Evolutionary conservation across 2,113 vertebrate genomes (phyloP).

Genomic region (Sphaerodactylus townsendi): DNA sequence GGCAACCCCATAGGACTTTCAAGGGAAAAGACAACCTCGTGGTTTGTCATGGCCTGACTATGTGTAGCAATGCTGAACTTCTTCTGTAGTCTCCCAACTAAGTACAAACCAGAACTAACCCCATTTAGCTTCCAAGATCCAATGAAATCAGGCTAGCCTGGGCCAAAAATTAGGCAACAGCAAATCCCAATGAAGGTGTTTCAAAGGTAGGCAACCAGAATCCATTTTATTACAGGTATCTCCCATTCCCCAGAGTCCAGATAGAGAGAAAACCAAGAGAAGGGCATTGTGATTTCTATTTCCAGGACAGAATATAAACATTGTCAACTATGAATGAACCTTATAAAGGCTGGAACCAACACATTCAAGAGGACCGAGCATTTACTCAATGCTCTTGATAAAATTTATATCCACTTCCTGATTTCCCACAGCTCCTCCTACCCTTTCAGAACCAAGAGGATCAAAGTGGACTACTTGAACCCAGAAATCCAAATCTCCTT

Average conservation of each 20-base stretch:
- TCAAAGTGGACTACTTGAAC: not conserved
- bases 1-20: no score
- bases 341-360: not conserved
- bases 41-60: no score
- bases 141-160: no score
- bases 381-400: not conserved
- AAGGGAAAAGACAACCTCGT: no score
- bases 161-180: no score
- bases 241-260: not conserved
- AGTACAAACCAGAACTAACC: no score
- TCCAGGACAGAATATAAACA: not conserved
- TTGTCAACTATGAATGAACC: not conserved
- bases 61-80: no score
- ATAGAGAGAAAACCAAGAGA: not conserved
- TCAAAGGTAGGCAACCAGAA: not conserved
- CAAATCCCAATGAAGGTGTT: no score
- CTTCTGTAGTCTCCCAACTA: no score
- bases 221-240: not conserved
- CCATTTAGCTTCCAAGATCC: no score
- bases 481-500: not conserved
- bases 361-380: not conserved
- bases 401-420: not conserved
- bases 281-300: not conserved
- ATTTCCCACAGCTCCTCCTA: not conserved
- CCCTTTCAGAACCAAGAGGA: not conserved